Evolutionary conservation across 2,797 vertebrate species (phyloP).

Genomic region (Eulemur albifrons): DNA sequence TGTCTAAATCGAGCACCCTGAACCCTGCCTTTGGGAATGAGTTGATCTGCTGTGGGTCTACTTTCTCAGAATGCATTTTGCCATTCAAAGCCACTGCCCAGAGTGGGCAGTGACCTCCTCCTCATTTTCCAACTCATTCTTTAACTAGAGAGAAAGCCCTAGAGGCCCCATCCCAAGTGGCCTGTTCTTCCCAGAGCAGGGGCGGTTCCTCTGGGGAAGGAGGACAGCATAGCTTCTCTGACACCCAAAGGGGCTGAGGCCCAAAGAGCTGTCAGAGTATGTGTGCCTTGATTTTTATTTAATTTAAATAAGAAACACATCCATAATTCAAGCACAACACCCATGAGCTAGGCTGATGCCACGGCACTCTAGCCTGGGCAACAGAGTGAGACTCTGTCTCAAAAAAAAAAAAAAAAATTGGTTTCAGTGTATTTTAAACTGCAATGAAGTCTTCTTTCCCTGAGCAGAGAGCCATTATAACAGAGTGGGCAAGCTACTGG

Average conservation of each 20-base stretch:
- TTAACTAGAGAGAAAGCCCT: not conserved
- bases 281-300: not conserved
- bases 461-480: not conserved
- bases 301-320: not conserved
- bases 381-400: no score
- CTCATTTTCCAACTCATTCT: not conserved
- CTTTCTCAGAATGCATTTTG: not conserved
- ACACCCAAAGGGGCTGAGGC: not conserved
- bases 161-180: not conserved
- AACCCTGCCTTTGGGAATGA: not conserved
- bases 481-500: not conserved
- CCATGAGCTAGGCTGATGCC: no score
- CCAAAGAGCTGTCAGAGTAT: not conserved
- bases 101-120: not conserved
- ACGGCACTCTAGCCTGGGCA: no score
- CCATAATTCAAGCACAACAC: not conserved
- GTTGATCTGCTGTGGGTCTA: not conserved
- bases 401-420: no score
- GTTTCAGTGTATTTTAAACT: slow-evolving; percentile 21
- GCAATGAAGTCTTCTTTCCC: not conserved
- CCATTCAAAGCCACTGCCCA: not conserved
- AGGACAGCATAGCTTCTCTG: not conserved
- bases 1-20: not conserved
- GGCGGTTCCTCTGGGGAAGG: not conserved
- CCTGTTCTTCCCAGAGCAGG: not conserved